Percentiles rank a stretch among this genome's conserved stretches.
These are phyloP conservation scores for Cacatua alba DNA, from an alignment of 2,113 vertebrate species.

Conservation along the genomic window DNA sequence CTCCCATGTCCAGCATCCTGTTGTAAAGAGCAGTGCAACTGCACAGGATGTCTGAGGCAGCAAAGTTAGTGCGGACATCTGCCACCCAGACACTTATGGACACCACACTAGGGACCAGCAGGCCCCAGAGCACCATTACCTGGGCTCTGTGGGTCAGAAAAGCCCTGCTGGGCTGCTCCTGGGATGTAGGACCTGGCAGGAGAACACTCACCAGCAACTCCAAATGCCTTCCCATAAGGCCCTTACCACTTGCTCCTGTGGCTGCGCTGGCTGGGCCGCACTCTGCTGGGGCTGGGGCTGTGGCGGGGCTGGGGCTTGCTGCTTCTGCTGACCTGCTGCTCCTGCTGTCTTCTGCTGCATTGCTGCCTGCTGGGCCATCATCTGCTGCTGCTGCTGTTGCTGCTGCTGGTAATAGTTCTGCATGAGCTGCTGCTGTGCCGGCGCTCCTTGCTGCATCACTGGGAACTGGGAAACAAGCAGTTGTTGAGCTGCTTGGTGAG, in stretches of 20 bases:
- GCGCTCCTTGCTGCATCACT: slow-evolving; percentile 66
- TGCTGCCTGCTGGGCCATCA: slow-evolving; percentile 74
- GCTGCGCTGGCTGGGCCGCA: neutral
- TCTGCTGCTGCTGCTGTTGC: slow-evolving; percentile 74
- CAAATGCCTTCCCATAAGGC: neutral
- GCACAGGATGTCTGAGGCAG: neutral
- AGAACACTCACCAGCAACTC: neutral
- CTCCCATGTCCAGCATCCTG: accelerated
- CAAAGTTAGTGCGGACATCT: neutral
- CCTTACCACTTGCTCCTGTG: slow-evolving; percentile 73
- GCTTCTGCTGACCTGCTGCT: slow-evolving; percentile 50
- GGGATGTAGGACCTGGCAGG: neutral
- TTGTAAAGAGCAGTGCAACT: neutral
- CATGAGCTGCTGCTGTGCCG: slow-evolving; percentile 74
- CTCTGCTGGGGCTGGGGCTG: slow-evolving; percentile 58
- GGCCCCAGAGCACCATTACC: neutral
- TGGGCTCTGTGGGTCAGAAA: neutral
- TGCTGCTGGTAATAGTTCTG: slow-evolving; percentile 82
- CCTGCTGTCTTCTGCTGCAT: slow-evolving; percentile 71
- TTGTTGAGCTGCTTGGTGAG: neutral
- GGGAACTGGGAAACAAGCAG: slow-evolving; percentile 74
- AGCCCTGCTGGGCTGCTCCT: neutral
- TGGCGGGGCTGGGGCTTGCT: neutral
- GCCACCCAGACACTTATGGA: neutral
- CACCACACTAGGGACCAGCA: neutral